phyloP scores from a whole-genome alignment of 2,797 vertebrate genomes.

The Miopithecus talapoin region DNA sequence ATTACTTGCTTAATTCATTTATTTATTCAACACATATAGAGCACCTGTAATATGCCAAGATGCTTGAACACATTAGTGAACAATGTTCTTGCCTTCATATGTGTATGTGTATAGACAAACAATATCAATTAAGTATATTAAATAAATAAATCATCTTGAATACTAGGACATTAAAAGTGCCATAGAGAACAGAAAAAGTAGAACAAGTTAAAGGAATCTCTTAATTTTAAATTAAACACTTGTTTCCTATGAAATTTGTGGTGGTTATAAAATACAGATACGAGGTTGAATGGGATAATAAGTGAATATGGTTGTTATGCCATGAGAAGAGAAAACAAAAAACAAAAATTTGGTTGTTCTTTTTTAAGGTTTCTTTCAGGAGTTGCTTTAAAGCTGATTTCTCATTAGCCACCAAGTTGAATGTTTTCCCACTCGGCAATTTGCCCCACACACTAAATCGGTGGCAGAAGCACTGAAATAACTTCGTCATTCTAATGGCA shows the following conservation, averaged over 20 bases:
- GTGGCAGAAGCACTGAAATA: conserved; percentile 28
- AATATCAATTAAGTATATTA: neutral
- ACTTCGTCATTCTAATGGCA: neutral
- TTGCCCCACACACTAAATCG: conserved; percentile 42
- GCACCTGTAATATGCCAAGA: neutral
- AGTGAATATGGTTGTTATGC: neutral
- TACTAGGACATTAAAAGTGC: neutral
- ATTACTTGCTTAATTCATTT: neutral
- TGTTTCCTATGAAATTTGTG: neutral
- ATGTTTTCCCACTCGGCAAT: conserved; percentile 49
- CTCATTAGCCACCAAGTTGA: conserved; percentile 60
- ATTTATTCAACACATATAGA: neutral
- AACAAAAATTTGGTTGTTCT: neutral
- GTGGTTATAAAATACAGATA: neutral
- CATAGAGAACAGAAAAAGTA: neutral
- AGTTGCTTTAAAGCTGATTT: conserved; percentile 58
- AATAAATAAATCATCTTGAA: neutral
- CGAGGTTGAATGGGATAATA: neutral
- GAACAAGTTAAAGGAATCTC: neutral
- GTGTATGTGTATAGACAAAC: neutral
- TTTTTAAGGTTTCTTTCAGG: conserved; percentile 27
- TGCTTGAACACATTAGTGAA: neutral
- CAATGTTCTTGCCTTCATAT: neutral
- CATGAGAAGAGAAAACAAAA: neutral
- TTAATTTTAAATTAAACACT: neutral